A percentile compares a stretch with the other conserved stretches of the same genome.
phyloP scores from a whole-genome alignment of 2,888 invertebrate genomes.

The Cremastobaeus sp. region DNA sequence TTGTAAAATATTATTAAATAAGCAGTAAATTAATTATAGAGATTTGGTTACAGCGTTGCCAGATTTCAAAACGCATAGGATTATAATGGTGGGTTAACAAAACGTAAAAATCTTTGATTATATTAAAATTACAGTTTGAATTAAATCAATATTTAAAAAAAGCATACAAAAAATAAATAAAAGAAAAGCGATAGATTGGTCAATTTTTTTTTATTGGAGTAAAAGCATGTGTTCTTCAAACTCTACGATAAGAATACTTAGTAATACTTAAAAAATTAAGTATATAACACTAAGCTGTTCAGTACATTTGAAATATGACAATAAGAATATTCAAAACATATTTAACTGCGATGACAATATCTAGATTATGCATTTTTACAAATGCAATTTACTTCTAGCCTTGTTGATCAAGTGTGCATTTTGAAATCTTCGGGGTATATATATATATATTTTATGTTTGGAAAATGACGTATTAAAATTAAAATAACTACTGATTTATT shows the following conservation, averaged over 20 bases:
- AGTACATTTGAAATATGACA: conserved; percentile 4
- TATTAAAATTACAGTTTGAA: no score
- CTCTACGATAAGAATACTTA: conserved; percentile 26
- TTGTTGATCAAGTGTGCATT: conserved; percentile 61
- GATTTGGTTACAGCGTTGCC: no score
- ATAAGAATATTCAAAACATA: conserved; percentile 13
- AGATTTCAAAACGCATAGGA: no score
- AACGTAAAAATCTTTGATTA: no score
- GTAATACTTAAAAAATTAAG: conserved; percentile 28
- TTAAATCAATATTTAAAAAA: no score
- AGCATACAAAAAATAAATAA: no score
- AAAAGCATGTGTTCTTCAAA: conserved; percentile 37
- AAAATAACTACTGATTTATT: conserved; percentile 26
- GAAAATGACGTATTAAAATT: conserved; percentile 18
- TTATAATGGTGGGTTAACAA: no score
- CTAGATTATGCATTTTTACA: conserved; percentile 40
- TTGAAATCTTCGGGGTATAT: conserved; percentile 27
- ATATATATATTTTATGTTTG: conserved; percentile 6
- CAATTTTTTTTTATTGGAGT: no score
- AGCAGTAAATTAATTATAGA: no score
- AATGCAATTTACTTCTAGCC: conserved; percentile 49
- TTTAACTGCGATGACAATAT: conserved; percentile 12
- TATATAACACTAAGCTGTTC: conserved; percentile 23
- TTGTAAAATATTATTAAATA: no score
- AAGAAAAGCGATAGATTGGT: no score